Conservation (phyloP, 2,113 vertebrate genomes). For the Aspidoscelis tigris region DNA sequence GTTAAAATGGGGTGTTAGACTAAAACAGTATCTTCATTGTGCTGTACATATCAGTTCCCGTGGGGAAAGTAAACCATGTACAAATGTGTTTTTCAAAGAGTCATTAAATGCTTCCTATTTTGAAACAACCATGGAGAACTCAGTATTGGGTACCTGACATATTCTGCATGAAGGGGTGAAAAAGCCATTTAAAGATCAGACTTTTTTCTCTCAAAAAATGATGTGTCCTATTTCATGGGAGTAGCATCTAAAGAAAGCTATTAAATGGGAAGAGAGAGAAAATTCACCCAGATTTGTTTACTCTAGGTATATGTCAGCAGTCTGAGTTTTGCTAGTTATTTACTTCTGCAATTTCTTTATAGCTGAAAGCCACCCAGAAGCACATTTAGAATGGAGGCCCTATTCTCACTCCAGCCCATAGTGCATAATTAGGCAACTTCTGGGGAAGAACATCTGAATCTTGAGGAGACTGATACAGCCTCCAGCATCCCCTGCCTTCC, state of each 20-base stretch:
- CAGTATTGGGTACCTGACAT: slow-evolving; percentile 45
- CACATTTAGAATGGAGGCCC: slow-evolving; percentile 6
- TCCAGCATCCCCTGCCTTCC: too few species aligned
- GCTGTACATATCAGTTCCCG: slow-evolving; percentile 44
- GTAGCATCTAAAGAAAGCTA: slow-evolving; percentile 46
- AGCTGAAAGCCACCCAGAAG: slow-evolving; percentile 44
- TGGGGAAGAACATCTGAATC: too few species aligned
- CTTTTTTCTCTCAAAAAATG: slow-evolving; percentile 50
- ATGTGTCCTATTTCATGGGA: slow-evolving; percentile 45
- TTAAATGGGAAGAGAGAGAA: slow-evolving; percentile 49
- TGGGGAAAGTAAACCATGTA: slow-evolving; percentile 57
- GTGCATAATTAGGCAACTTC: too few species aligned
- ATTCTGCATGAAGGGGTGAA: slow-evolving; percentile 45
- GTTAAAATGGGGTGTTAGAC: slow-evolving; percentile 55
- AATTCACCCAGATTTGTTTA: slow-evolving; percentile 49
- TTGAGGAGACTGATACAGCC: too few species aligned
- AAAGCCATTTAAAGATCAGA: slow-evolving; percentile 50
- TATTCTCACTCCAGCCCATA: too few species aligned
- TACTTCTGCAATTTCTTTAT: slow-evolving; percentile 51
- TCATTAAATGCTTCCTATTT: slow-evolving; percentile 58
- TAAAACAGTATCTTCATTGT: slow-evolving; percentile 38
- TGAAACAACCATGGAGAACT: slow-evolving; percentile 49
- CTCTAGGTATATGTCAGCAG: slow-evolving; percentile 50
- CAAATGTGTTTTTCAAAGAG: slow-evolving; percentile 58
- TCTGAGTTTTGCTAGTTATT: slow-evolving; percentile 38